Evolutionary conservation across 2,888 invertebrate species (phyloP), one percentile per base, ranked within the genome.

Genomic region (Cheilosia pagana): DNA sequence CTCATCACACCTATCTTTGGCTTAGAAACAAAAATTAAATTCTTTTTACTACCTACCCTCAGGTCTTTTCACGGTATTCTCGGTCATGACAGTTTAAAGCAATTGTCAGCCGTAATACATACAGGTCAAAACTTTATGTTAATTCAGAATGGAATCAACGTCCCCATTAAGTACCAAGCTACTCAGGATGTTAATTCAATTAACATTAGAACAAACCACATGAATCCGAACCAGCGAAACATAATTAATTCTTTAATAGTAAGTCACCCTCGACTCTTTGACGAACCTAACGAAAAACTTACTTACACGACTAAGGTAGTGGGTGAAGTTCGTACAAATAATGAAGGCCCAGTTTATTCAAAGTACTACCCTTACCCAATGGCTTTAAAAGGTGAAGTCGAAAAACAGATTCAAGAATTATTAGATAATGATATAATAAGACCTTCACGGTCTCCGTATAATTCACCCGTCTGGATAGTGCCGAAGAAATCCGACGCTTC

Each of bases 1-100:
- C 68, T 1, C 86, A 86, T 14, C 79, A 85, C 41, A 63, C 71
- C 10, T 16, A 70, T 5, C 6, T 75, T 85, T 43, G 63, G 53
- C 8, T 16, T 53, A n/a, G 21, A 55, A 52, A 35, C 2, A 57
- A 75, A 77, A 59, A 21, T 76, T 19, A 76, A 81, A 74, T 78
- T 77, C 8, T 78, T 85, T 16, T 57, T 71, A 16, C 43, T 83
- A 7, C 70, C 74, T 10, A 59, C 43, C 12, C 48, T 81, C 6
- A 57, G 45, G n/a, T 23, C 23, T 23, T 23, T 81, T 16, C 14
- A 72, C n/a, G 72, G 60, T 1, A 81, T 86, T 5, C 70, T 86
- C 7, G 78, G 86, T 1, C 68, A 81, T 19, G 81, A 86, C 21
- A 74, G 31, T 6, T 43, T 78, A 0, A 82, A 78, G 35, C 8